Evolutionary conservation across 2,113 vertebrate genomes (phyloP).

Genomic region (Bujurquina vittata): DNA sequence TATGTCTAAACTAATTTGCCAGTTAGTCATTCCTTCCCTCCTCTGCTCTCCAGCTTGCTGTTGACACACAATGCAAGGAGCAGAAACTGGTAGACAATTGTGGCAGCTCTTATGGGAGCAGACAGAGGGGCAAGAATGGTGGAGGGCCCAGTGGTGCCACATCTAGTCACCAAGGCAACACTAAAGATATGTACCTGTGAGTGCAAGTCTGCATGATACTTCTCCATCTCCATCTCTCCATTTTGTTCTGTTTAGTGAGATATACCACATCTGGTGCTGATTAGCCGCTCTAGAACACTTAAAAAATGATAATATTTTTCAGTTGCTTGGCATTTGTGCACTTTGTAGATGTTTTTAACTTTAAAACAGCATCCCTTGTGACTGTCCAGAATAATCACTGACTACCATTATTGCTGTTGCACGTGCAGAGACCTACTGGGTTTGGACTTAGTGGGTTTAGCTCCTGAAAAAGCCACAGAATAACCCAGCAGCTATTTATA

Average conservation of each 20-base stretch:
- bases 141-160: constrained; percentile 56
- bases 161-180: constrained; percentile 58
- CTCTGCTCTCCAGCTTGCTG: constrained; percentile 32
- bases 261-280: constrained; percentile 66
- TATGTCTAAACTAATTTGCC: constrained; percentile 64
- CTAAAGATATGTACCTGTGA: constrained; percentile 56
- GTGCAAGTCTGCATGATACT: constrained; percentile 9
- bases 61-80: constrained; percentile 39
- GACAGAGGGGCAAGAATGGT: constrained; percentile 16
- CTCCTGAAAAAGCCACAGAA: not conserved
- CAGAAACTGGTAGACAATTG: constrained; percentile 14
- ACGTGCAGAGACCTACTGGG: not conserved
- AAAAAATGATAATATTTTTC: constrained; percentile 57
- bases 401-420: not conserved
- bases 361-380: constrained; percentile 30
- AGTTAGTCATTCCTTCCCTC: constrained; percentile 46
- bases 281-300: constrained; percentile 64
- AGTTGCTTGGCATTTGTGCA: constrained; percentile 45
- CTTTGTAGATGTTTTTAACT: constrained; percentile 32
- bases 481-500: not conserved
- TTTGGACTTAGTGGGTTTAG: not conserved
- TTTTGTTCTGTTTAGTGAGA: constrained; percentile 45
- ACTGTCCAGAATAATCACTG: constrained; percentile 11
- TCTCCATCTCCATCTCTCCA: constrained; percentile 21
- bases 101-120: constrained; percentile 42